Evolutionary conservation across 2,113 vertebrate genomes (phyloP), one percentile per base, ranked within the genome.

Genomic region (Ictidomys tridecemlineatus): DNA sequence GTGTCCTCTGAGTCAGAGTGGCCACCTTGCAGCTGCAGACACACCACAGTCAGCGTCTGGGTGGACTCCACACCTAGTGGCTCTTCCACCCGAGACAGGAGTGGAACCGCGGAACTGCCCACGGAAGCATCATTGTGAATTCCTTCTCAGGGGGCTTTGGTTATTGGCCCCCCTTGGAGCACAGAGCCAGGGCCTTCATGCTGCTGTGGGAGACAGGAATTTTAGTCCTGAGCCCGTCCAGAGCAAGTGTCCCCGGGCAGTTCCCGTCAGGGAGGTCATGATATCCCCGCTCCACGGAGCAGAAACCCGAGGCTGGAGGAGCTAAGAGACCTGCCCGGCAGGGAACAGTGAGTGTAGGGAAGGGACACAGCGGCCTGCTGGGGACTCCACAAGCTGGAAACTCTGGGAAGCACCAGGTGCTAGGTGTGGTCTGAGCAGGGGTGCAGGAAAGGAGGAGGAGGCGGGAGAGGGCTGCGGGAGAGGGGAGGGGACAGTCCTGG

Each of bases 101-200:
- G n/a, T 83, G 32, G 73, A 65, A 76, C 48, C 74, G 51, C 74
- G 51, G 63, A 42, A 26, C 63, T 91, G 94, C 77, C 80, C 58
- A 53, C n/a, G 74, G 69, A 42, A 69, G n/a, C 18, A 11, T 69
- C 56, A 83, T 13, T 32, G 20, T 76, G 80, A 83, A 72, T 79
- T 86, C 5, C 2, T 79, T 84, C 85, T 65, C 61, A 74, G 51
- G 89, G 28, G 74, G 17, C 89, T 87, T 94, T 26, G 69, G 79
- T 83, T 63, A 18, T 39, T 85, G 51, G 45, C 45, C 61, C 73
- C 34, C 48, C 53, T 45, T 45, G 86, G 45, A 53, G 12, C 22
- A 10, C 20, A 48, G 5, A 87, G 65, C 32, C 37, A 51, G 30
- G 16, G 4, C 48, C 22, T 37, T 63, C 73, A 20, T 69, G 16